A percentile compares a stretch with the other conserved stretches of the same genome.
These are phyloP conservation scores for Menidia menidia DNA, from an alignment of 2,797 vertebrate genomes.

Conservation along the genomic window DNA sequence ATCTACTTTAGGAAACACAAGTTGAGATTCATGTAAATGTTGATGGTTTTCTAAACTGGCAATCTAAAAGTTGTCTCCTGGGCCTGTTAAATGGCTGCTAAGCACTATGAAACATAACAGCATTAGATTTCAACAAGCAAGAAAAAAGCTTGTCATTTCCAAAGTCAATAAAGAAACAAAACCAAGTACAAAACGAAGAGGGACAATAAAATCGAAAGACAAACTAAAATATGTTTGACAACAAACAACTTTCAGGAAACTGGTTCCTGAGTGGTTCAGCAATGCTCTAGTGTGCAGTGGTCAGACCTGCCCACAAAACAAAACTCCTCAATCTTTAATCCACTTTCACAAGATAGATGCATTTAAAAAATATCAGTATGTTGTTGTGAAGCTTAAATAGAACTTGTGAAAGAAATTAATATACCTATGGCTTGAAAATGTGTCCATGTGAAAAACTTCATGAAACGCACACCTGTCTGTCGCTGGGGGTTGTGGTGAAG, in stretches of 20 bases:
- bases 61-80: neutral
- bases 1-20: neutral
- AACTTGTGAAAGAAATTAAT: neutral
- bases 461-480: neutral
- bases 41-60: neutral
- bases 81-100: neutral
- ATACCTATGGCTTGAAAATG: neutral
- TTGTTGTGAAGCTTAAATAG: neutral
- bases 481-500: no score
- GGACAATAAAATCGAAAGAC: neutral
- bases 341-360: no score
- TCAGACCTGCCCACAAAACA: neutral
- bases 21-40: neutral
- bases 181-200: neutral
- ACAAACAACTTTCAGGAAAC: neutral
- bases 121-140: neutral
- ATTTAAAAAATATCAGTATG: no score
- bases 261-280: neutral
- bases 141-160: neutral
- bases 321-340: no score
- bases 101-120: neutral
- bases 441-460: neutral
- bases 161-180: neutral
- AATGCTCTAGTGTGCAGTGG: neutral
- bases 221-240: neutral